Conservation (phyloP, 2,113 vertebrate genomes). For the Gopherus flavomarginatus region DNA sequence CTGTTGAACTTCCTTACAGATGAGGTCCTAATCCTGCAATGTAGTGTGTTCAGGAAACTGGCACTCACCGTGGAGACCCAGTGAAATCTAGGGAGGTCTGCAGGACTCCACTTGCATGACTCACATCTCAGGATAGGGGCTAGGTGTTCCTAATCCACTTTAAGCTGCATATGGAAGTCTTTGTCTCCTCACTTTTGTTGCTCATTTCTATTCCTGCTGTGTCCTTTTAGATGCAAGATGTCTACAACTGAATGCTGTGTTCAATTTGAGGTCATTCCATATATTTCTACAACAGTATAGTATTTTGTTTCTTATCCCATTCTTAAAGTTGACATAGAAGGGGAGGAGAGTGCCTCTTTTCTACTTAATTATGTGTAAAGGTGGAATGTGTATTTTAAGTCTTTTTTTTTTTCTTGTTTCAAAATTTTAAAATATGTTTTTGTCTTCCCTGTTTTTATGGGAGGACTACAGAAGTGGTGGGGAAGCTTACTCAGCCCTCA, state of each 20-base stretch:
- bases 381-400: background rate
- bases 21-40: background rate
- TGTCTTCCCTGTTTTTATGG: background rate
- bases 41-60: accelerated
- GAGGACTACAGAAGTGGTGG: background rate
- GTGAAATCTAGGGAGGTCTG: background rate
- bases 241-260: background rate
- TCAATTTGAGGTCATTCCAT: background rate
- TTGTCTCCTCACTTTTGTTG: background rate
- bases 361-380: background rate
- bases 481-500: background rate
- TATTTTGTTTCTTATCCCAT: background rate
- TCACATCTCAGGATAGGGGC: background rate
- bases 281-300: background rate
- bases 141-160: background rate
- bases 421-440: accelerated
- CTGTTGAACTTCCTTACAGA: background rate
- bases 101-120: background rate
- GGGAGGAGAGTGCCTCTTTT: background rate
- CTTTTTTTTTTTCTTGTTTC: background rate
- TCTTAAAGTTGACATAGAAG: background rate
- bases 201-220: background rate
- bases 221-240: background rate
- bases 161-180: background rate
- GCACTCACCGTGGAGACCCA: background rate